Conservation (phyloP, 2,113 vertebrate species). For the Oncorhynchus nerka region DNA sequence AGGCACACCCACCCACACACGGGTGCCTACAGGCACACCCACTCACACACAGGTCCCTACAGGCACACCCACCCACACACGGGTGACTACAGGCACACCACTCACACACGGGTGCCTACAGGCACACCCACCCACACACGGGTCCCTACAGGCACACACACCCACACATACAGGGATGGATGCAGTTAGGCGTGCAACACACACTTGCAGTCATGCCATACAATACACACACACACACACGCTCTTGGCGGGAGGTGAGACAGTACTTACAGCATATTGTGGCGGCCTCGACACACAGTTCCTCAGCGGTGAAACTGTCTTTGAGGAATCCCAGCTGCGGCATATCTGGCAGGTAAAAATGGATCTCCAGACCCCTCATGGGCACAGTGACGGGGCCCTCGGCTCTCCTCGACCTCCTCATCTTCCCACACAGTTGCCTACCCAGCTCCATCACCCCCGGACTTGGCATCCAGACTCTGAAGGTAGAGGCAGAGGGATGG, state of each 20-base stretch:
- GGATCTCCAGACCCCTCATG: conserved; percentile 81
- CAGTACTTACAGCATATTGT: conserved; percentile 86
- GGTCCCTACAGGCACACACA: no score
- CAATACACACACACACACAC: conserved; percentile 1
- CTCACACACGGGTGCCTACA: not conserved
- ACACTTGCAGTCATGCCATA: no score
- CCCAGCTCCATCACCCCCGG: conserved; percentile 81
- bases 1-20: no score
- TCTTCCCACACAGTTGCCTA: conserved; percentile 96
- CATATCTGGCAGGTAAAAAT: conserved; percentile 82
- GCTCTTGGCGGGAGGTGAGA: not conserved
- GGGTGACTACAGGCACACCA: not conserved
- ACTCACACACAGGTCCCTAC: no score
- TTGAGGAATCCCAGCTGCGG: conserved; percentile 71
- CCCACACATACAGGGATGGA: not conserved
- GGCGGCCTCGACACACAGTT: conserved; percentile 86
- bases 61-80: no score
- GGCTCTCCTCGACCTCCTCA: conserved; percentile 81
- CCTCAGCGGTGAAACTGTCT: conserved; percentile 82
- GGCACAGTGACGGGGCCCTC: conserved; percentile 69
- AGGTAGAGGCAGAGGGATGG: not conserved
- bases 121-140: no score
- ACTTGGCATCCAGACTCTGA: conserved; percentile 84
- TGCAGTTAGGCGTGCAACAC: not conserved
- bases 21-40: no score